Conservation (phyloP, 2,113 vertebrate species). For the Aptenodytes forsteri region DNA sequence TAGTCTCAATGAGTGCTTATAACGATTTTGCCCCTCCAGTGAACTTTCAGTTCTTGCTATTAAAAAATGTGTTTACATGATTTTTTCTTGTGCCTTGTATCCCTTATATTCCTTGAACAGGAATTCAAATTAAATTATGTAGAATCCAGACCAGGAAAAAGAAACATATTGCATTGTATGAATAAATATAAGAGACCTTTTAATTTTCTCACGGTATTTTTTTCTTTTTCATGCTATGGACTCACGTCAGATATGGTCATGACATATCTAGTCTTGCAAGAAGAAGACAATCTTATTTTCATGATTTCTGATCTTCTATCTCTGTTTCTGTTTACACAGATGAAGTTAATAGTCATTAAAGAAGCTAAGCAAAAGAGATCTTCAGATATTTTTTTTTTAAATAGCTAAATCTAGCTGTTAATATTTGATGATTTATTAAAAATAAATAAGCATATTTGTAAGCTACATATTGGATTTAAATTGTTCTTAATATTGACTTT, state of each 20-base stretch:
- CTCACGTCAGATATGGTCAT: fast-evolving
- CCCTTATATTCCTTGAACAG: neutral
- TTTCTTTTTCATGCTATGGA: neutral
- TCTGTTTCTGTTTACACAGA: neutral
- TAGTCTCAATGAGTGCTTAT: neutral
- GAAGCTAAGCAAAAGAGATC: neutral
- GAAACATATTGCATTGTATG: neutral
- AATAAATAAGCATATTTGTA: neutral
- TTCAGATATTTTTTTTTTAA: neutral
- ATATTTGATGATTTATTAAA: neutral
- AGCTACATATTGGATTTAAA: neutral
- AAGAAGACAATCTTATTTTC: neutral
- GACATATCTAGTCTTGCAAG: neutral
- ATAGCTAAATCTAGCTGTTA: neutral
- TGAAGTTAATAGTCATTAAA: neutral
- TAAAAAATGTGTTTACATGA: neutral
- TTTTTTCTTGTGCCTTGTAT: neutral
- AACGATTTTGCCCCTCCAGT: neutral
- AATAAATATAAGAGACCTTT: neutral
- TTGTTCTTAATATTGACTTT: neutral
- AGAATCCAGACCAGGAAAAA: neutral
- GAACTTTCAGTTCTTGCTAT: neutral
- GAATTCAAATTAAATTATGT: neutral
- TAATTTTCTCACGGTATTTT: neutral
- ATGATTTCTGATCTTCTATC: neutral